Base-by-base conservation (phyloP, 2,113 vertebrate species). In the Piaya cayana region DNA sequence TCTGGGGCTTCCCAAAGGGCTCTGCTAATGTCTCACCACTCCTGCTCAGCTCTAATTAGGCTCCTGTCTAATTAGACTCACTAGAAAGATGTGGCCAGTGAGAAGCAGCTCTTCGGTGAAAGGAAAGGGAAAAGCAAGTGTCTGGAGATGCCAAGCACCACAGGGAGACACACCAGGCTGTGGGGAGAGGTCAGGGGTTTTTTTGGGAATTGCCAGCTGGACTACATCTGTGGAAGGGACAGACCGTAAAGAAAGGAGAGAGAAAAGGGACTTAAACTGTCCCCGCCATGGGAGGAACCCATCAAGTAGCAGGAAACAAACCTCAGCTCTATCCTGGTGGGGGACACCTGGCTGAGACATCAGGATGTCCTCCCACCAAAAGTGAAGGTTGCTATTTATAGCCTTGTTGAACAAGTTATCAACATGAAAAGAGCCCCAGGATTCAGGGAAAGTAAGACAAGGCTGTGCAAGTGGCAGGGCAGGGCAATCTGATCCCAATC, bases 31-130 rank as follows among this genome's bases (percentile, higher is more conserved):
- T 94, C 79, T 95, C 93, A 80, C 55, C 0, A 1, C 82, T 93
- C 86, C 81, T 56, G 56, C 80, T 63, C 1, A 1, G 29, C 82
- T 90, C 86, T 92, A 93, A 97, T 96, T 94, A 92, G 82, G 76
- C 85, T 88, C 53, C 59, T 32, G 88, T 79, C 85, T 96, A 90
- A 95, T 96, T 94, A 96, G 71, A 32, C 80, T 83, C 37, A 0
- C 64, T 90, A 82, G 60, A 69, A 88, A 94, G 82, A 90, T 56
- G 88, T 0, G 14, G 56, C 56, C 6, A 26, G 64, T 80, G 88
- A 74, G 84, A 74, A 77, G 49, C 85, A 67, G 68, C 60, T 59
- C 63, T 85, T 84, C 50, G 63, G 75, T 90, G 84, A 59, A 86
- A 83, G 47, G 65, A 19, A 50, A 87, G 19, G 59, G 34, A 52